Evolutionary conservation across 2,888 invertebrate genomes (phyloP), one percentile per base, ranked within the genome.

Genomic region (Crematogaster levior): DNA sequence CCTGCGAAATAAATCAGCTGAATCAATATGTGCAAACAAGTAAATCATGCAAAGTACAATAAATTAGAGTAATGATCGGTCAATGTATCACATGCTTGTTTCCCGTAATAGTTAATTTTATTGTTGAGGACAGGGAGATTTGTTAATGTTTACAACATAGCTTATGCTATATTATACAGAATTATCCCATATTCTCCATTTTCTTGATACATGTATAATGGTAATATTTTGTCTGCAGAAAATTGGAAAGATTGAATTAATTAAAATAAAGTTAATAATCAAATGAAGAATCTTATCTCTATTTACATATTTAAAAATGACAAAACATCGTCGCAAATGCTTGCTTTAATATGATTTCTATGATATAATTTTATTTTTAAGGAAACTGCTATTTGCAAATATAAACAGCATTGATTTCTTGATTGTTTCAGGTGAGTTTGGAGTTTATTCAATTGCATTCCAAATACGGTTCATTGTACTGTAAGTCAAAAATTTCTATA

Each of bases 371-470:
- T 68, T 9, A 63, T 43, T 63, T 43, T 15, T 63, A 24, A 43
- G 18, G 0, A 2, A 21, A 43, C 1, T 43, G 10, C 6, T 48
- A 18, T 21, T 40, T 46, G 7, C n/a, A 48, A 21, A 12, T 21
- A 18, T 37, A 24, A 74, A 24, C n/a, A 46, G 34, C 18, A 37
- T 53, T 40, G 37, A 10, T 63, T 63, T 65, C 4, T 56, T 40
- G 1, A 4, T 60, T 75, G 63, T 75, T 75, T 75, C 75, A 75
- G 75, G 75, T 75, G 43, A 77, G 68, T 68, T 51, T 56, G 66
- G 43, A 68, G 10, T 53, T 56, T 56, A 77, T 77, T 77, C 53
- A 30, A 56, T 37, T 48, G 34, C 48, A 48, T 37, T 48, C 27
- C 30, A 43, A 37, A 40, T 66, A 43, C 12, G 7, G 24, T 24